Evolutionary conservation across 2,113 vertebrate genomes (phyloP).

Genomic region (Bombycilla garrulus): DNA sequence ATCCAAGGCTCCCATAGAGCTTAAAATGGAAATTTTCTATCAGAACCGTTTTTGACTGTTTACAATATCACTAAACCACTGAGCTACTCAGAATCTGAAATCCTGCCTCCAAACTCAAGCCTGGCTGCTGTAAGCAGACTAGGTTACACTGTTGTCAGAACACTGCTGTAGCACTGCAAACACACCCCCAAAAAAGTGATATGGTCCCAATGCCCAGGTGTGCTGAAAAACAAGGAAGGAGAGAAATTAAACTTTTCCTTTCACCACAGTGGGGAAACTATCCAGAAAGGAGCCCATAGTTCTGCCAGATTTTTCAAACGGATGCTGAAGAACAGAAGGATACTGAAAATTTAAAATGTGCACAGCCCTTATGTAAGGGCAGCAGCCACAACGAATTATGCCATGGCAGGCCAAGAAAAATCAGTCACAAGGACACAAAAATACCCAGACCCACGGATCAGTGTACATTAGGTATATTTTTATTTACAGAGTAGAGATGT

Average conservation of each 20-base stretch:
- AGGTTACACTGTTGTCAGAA: background rate
- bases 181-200: background rate
- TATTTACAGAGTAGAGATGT: slow-evolving; percentile 77
- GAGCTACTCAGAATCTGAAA: background rate
- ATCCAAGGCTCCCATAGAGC: background rate
- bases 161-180: background rate
- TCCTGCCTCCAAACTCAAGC: background rate
- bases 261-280: background rate
- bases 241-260: background rate
- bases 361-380: background rate
- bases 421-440: slow-evolving; percentile 2
- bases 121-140: background rate
- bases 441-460: background rate
- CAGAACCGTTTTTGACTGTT: background rate
- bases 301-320: background rate
- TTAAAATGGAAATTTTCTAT: background rate
- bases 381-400: background rate
- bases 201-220: background rate
- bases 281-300: background rate
- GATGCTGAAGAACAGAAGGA: background rate
- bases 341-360: rapidly evolving
- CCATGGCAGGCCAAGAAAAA: background rate
- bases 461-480: slow-evolving; percentile 59
- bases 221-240: background rate
- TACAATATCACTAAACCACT: background rate